A percentile compares a stretch with the other conserved stretches of the same genome.
These are phyloP conservation scores for Aquatica leii DNA, from an alignment of 2,888 invertebrate genomes.

Conservation along the genomic window DNA sequence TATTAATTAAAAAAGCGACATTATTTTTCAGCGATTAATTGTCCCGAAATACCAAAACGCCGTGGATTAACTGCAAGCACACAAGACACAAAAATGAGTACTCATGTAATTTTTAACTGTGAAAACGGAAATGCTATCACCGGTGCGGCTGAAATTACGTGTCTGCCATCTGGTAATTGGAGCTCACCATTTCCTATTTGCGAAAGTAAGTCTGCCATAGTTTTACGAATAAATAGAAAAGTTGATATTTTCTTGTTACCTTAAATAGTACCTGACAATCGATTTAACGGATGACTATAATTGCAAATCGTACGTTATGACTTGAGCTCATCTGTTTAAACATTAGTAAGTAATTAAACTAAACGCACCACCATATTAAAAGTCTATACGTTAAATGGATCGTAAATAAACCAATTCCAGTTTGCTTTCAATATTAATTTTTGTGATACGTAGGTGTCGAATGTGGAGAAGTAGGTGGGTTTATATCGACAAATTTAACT, in stretches of 20 bases:
- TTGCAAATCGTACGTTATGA: not conserved
- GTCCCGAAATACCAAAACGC: slow-evolving; percentile 76
- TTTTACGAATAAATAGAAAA: not conserved
- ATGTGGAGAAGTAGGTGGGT: slow-evolving; percentile 75
- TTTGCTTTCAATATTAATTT: slow-evolving; percentile 7
- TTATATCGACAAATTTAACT: slow-evolving; percentile 68
- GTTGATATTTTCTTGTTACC: slow-evolving; percentile 9
- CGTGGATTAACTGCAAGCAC: slow-evolving; percentile 78
- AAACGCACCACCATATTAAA: not conserved
- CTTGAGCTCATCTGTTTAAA: not conserved
- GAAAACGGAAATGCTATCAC: slow-evolving; percentile 83
- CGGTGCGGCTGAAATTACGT: slow-evolving; percentile 76
- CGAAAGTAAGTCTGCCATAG: slow-evolving; percentile 69
- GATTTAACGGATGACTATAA: slow-evolving; percentile 1
- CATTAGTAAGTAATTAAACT: not conserved
- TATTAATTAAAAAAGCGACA: too few species aligned
- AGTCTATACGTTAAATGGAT: slow-evolving; percentile 4
- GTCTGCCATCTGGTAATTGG: slow-evolving; percentile 89
- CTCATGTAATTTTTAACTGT: slow-evolving; percentile 77
- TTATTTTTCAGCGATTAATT: slow-evolving; percentile 74
- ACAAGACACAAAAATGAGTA: slow-evolving; percentile 76
- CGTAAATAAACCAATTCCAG: too few species aligned
- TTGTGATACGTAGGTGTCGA: slow-evolving; percentile 69
- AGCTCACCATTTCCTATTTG: slow-evolving; percentile 83
- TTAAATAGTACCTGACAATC: not conserved